Evolutionary conservation across 1,140 invertebrate genomes (phyloP).

Genomic region (Solenopsis invicta): DNA sequence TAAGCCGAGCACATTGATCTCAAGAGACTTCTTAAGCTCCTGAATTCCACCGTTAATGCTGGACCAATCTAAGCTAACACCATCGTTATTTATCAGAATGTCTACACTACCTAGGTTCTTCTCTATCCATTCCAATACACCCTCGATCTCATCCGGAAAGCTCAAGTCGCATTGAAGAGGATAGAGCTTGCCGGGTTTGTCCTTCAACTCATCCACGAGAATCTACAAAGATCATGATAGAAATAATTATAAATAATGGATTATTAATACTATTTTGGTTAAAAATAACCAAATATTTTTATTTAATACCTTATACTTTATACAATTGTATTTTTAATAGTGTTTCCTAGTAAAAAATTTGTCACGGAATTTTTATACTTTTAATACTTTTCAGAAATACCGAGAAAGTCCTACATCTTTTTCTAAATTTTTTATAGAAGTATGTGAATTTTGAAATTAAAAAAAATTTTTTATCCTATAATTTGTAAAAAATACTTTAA

Average conservation of each 20-base stretch:
- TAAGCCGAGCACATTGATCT: constrained; percentile 91
- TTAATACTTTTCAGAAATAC: too few species aligned
- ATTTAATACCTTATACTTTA: neutral
- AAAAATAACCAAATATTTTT: neutral
- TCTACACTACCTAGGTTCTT: constrained; percentile 88
- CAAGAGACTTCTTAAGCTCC: constrained; percentile 87
- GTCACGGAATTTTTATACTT: too few species aligned
- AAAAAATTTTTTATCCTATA: too few species aligned
- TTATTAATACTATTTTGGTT: too few species aligned
- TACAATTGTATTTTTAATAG: too few species aligned
- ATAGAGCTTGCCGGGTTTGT: constrained; percentile 72
- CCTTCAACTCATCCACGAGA: constrained; percentile 66
- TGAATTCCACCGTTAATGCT: constrained; percentile 82
- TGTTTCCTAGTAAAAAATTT: too few species aligned
- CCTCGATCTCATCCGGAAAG: constrained; percentile 88
- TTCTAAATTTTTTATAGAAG: too few species aligned
- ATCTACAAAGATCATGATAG: constrained; percentile 39
- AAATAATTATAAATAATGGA: neutral
- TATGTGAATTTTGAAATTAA: too few species aligned
- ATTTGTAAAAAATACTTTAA: too few species aligned
- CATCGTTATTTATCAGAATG: constrained; percentile 91
- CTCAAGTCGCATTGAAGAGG: constrained; percentile 88
- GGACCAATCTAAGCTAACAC: constrained; percentile 42
- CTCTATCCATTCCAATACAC: constrained; percentile 89
- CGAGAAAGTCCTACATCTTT: too few species aligned